phyloP scores from a whole-genome alignment of 2,888 invertebrate genomes.

The Orchesella flavescens region DNA sequence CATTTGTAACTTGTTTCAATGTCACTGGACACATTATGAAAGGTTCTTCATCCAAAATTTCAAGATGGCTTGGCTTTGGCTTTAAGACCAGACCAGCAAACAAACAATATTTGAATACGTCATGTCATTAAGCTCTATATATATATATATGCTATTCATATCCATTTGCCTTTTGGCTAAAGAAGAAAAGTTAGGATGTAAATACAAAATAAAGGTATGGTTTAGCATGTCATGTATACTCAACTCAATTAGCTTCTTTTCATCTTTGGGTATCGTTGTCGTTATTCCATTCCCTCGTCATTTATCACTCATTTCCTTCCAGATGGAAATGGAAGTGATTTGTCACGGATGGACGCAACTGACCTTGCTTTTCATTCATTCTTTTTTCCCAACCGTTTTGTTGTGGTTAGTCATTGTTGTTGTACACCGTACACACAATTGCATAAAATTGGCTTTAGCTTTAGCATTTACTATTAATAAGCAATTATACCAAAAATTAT shows the following conservation, averaged over 20 bases:
- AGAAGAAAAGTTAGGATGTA: conserved; percentile 10
- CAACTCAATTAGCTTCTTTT: neutral
- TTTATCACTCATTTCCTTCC: conserved; percentile 41
- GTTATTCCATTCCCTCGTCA: neutral
- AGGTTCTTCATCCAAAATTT: neutral
- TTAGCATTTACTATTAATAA: no score
- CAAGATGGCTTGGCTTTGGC: no score
- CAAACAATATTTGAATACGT: no score
- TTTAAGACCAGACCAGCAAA: no score
- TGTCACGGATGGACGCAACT: conserved; percentile 42
- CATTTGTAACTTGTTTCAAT: conserved; percentile 36
- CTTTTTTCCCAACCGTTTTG: neutral
- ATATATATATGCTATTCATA: neutral
- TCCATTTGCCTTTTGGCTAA: neutral
- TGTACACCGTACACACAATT: neutral
- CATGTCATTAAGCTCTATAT: neutral
- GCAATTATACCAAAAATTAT: no score
- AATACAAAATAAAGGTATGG: no score
- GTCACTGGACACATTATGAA: conserved; percentile 23
- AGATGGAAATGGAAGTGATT: conserved; percentile 48
- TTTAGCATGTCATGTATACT: neutral
- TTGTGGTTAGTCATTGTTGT: conserved; percentile 18
- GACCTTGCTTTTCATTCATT: conserved; percentile 55
- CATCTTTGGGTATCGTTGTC: neutral
- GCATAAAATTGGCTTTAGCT: no score